phyloP scores from a whole-genome alignment of 2,113 vertebrate genomes.

The Maccullochella peelii region DNA sequence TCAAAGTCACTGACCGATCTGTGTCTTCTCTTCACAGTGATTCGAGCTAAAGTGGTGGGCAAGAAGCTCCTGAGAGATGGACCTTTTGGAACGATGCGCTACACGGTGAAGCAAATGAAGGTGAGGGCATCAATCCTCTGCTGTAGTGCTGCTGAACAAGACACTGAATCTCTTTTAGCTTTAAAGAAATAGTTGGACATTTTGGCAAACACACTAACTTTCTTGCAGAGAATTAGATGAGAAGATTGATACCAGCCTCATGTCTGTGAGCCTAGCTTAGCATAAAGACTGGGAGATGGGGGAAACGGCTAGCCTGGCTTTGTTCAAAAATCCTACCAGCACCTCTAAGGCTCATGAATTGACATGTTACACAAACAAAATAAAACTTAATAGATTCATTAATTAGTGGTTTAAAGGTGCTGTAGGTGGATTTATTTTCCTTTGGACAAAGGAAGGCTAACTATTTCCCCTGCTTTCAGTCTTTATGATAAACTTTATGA shows the following conservation, averaged over 20 bases:
- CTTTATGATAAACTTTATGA: no score
- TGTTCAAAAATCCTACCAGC: background rate
- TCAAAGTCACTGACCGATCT: conserved; percentile 35
- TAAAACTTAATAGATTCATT: background rate
- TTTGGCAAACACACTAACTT: background rate
- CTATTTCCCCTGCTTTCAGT: background rate
- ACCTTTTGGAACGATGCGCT: conserved; percentile 93
- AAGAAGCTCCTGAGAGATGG: conserved; percentile 96
- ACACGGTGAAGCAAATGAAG: conserved; percentile 98
- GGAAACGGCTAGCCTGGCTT: background rate
- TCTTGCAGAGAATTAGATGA: background rate
- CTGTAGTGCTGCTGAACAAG: fast-evolving
- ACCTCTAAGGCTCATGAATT: background rate
- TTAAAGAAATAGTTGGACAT: background rate
- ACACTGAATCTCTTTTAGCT: background rate
- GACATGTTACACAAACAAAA: background rate
- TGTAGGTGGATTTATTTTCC: background rate
- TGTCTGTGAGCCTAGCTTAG: background rate
- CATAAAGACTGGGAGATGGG: no score
- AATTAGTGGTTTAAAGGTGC: background rate
- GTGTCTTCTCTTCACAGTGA: conserved; percentile 86
- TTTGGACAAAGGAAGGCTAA: background rate
- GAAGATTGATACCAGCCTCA: background rate
- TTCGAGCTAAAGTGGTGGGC: conserved; percentile 96
- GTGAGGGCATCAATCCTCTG: conserved; percentile 74